These are phyloP conservation scores for Hippasteria phrygiana DNA, from an alignment of 53 echinoderm and acorn worm species.

Conservation along the genomic window DNA sequence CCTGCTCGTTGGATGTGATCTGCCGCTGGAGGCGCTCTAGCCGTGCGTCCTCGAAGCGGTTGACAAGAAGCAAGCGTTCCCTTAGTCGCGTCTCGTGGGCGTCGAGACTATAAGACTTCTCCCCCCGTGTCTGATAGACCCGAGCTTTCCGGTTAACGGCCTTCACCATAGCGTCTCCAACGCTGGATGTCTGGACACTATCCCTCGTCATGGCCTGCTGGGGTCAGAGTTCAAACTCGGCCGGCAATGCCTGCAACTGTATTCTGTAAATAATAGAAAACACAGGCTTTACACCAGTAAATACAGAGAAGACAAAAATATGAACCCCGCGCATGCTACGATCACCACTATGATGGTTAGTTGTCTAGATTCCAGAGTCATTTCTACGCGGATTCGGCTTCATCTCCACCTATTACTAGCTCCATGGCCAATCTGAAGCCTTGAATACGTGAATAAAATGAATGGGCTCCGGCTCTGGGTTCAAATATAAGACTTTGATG, in stretches of 20 bases:
- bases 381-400: too few relatives aligned
- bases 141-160: slow-evolving; percentile 58
- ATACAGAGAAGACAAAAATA: neutral
- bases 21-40: slow-evolving; percentile 63
- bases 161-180: slow-evolving; percentile 62
- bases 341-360: too few relatives aligned
- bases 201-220: slow-evolving; percentile 29
- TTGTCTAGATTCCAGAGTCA: too few relatives aligned
- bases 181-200: neutral
- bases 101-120: slow-evolving; percentile 60
- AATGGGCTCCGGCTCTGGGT: too few relatives aligned
- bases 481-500: too few relatives aligned
- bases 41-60: slow-evolving; percentile 64
- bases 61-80: slow-evolving; percentile 61
- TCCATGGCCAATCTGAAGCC: too few relatives aligned
- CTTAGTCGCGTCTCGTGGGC: slow-evolving; percentile 31
- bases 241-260: neutral
- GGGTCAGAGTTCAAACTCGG: slow-evolving; percentile 5
- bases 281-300: neutral
- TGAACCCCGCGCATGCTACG: too few relatives aligned
- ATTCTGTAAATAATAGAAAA: slow-evolving; percentile 19
- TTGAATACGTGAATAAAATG: too few relatives aligned
- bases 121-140: slow-evolving; percentile 58
- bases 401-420: too few relatives aligned
- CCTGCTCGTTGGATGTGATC: slow-evolving; percentile 45